Percentiles rank a stretch among this genome's conserved stretches.
These are phyloP conservation scores for Rhynchopsitta pachyrhyncha DNA, from an alignment of 2,113 vertebrate species.

Conservation along the genomic window DNA sequence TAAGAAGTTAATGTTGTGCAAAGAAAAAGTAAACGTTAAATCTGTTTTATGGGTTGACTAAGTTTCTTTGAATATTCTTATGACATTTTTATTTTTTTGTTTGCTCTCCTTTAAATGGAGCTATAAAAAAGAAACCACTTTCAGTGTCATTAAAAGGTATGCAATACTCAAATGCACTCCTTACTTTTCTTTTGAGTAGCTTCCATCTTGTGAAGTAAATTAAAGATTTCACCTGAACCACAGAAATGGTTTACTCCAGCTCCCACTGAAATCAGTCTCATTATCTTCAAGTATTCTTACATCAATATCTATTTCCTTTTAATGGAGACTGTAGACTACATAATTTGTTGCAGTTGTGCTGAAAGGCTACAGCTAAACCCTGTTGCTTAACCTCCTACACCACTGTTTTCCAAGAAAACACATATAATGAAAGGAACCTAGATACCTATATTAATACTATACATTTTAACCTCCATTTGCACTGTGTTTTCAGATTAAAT, in stretches of 20 bases:
- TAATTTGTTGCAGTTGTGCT: not conserved
- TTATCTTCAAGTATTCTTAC: not conserved
- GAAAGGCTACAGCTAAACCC: not conserved
- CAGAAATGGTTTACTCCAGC: not conserved
- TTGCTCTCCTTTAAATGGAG: conserved; percentile 1
- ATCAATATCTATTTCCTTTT: not conserved
- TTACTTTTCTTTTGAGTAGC: not conserved
- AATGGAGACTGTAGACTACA: not conserved
- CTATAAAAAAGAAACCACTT: not conserved
- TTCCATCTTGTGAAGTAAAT: not conserved
- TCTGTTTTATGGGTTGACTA: not conserved
- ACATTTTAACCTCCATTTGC: not conserved
- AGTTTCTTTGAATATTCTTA: conserved; percentile 23
- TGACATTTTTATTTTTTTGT: conserved; percentile 3
- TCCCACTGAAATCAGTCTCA: not conserved
- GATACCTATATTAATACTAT: not conserved
- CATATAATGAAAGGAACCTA: not conserved
- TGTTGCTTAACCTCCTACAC: not conserved
- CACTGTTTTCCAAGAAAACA: not conserved
- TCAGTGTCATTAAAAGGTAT: not conserved
- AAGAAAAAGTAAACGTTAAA: not conserved
- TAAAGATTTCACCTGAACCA: not conserved
- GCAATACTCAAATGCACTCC: not conserved
- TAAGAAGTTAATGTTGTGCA: not conserved
- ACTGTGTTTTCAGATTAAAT: not conserved